phyloP scores from a whole-genome alignment of 2,113 vertebrate genomes.

The Leucosticte australis region DNA sequence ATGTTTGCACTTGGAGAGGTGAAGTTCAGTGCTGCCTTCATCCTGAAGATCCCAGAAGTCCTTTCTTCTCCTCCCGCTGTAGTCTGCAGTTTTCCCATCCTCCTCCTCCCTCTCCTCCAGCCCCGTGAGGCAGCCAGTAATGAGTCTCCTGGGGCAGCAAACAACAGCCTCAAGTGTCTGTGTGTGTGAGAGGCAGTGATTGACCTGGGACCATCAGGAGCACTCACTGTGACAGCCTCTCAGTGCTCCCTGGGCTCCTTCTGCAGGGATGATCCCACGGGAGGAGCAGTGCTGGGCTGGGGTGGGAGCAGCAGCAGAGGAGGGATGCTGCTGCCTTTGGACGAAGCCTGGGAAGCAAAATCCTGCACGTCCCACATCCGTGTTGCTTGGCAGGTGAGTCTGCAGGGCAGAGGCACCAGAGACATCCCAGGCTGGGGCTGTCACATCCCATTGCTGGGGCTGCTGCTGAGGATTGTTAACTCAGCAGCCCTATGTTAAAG shows the following conservation, averaged over 20 bases:
- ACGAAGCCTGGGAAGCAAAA: background rate
- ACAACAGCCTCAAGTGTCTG: background rate
- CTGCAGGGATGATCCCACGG: background rate
- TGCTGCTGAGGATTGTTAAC: background rate
- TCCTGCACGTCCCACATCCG: fast-evolving
- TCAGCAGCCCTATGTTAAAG: background rate
- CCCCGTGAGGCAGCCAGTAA: background rate
- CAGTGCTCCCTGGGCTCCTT: background rate
- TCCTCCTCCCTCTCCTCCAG: background rate
- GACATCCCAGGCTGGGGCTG: background rate
- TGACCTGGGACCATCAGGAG: background rate
- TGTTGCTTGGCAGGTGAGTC: background rate
- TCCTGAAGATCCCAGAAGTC: background rate
- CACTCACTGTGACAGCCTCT: background rate
- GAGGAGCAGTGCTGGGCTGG: fast-evolving
- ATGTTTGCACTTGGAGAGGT: background rate
- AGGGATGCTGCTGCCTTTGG: background rate
- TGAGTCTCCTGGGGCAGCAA: background rate
- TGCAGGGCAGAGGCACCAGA: background rate
- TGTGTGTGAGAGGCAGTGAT: fast-evolving
- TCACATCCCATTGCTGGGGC: background rate
- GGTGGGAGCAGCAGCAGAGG: background rate
- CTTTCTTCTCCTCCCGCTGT: background rate
- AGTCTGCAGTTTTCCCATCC: background rate
- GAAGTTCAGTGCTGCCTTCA: background rate